These are phyloP conservation scores for Conus canariensis DNA, from an alignment of 2,888 invertebrate species.

Conservation along the genomic window DNA sequence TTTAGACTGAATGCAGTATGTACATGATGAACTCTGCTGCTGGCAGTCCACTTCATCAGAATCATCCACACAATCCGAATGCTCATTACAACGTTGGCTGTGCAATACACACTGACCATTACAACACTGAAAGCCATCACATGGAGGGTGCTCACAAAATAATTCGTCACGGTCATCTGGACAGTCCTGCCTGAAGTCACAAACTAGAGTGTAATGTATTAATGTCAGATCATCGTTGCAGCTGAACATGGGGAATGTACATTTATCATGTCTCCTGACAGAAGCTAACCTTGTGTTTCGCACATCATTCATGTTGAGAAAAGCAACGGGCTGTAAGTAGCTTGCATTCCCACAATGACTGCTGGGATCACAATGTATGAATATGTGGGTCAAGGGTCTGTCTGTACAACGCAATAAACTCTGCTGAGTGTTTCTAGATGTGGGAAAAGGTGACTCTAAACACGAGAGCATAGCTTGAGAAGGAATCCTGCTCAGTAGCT, in stretches of 20 bases:
- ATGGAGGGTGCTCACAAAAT: conserved; percentile 1
- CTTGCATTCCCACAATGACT: no score
- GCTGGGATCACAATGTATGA: no score
- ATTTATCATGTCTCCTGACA: no score
- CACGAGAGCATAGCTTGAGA: no score
- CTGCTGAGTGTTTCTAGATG: no score
- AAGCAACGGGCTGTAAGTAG: background rate
- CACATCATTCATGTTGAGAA: no score
- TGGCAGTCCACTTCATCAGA: background rate
- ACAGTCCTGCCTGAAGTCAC: conserved; percentile 21
- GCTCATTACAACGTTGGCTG: background rate
- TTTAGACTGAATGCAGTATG: background rate
- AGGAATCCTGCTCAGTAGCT: no score
- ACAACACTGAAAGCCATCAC: background rate
- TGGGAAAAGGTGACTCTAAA: no score
- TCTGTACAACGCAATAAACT: no score
- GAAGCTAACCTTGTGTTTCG: no score
- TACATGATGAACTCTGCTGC: no score
- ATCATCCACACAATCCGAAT: background rate
- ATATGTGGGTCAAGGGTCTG: no score
- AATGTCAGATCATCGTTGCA: background rate
- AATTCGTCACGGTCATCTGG: background rate
- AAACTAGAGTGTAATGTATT: background rate
- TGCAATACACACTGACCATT: background rate
- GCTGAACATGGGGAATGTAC: background rate